Base-by-base conservation (phyloP, 2,113 vertebrate genomes). In the Ailuropoda melanoleuca region DNA sequence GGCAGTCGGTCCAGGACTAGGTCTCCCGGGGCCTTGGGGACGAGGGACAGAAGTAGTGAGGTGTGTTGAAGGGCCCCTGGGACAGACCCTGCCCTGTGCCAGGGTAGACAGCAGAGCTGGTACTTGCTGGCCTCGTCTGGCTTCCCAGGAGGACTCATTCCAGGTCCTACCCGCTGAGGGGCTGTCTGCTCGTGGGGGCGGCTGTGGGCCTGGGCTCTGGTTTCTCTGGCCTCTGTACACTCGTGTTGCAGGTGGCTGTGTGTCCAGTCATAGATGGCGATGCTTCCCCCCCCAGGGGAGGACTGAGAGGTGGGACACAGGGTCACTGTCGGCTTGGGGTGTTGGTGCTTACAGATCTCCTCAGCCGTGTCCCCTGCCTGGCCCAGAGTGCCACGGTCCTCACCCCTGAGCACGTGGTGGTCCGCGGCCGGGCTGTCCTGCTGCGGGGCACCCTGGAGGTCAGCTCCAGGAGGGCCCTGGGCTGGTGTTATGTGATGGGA, bases 401-500 rank as follows among this genome's bases (percentile, higher is more conserved):
- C 17, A 14, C 37, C 81, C 19, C 15, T 15, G 8, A 55, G 11
- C 6, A 3, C 31, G 0, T 1, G 1, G 17, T n/a, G 68, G 11
- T 6, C 50, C 31, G 1, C 19, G 53, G 21, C 56, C 6, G 0
- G 74, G 74, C 39, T 37, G 5, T 26, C 2, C 18, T 12, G 43
- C 53, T 23, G 4, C 8, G 8, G 18, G 11, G 48, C 0, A 0
- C 18, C 77, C 17, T 4, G 14, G 58, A 56, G 62, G 78, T 23
- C 4, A 3, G 29, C 55, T 6, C 19, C 8, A 6, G 37, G 55
- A 18, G 62, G 75, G 18, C 31, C 4, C 37, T 21, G 7, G 90
- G 13, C 62, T 26, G 18, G n/a, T 0, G 1, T 12, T 10, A 9
- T 0, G 46, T 11, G 34, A 1, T 0, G 3, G 31, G 26, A 34